Evolutionary conservation across 2,797 vertebrate species (phyloP).

Genomic region (Spinus pinus): DNA sequence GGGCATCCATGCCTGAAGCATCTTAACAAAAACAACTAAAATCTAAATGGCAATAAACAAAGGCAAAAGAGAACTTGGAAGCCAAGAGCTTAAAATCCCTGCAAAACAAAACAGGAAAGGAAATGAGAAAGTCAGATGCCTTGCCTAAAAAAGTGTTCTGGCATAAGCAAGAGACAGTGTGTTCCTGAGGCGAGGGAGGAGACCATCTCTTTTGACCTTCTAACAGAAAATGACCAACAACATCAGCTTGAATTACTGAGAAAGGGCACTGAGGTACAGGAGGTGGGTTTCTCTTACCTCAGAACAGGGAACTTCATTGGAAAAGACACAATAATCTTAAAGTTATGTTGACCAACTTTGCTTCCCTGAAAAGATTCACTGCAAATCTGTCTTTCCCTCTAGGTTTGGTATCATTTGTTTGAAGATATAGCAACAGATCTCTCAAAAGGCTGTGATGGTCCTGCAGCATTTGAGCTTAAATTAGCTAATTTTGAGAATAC

Average conservation of each 20-base stretch:
- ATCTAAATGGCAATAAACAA: constrained; percentile 69
- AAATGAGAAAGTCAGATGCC: constrained; percentile 31
- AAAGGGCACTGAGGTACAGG: neutral
- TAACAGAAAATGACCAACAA: neutral
- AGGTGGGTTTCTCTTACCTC: neutral
- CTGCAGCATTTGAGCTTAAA: neutral
- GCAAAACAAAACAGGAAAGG: constrained; percentile 35
- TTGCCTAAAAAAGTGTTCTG: constrained; percentile 19
- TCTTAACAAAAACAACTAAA: constrained; percentile 70
- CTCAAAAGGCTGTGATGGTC: neutral
- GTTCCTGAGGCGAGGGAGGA: neutral
- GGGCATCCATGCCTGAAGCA: constrained; percentile 53
- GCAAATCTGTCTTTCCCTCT: neutral
- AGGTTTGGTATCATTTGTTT: neutral
- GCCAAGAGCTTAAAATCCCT: constrained; percentile 35
- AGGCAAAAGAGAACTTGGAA: constrained; percentile 57
- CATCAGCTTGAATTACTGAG: neutral
- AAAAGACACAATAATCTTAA: neutral
- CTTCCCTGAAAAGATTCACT: neutral
- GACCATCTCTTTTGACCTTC: neutral
- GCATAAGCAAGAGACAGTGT: neutral
- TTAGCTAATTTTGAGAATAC: neutral
- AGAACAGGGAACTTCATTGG: neutral
- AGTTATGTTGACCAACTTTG: neutral
- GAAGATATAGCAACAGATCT: neutral